A percentile compares a stretch with the other conserved stretches of the same genome.
These are phyloP conservation scores for Ennomos erosarius DNA, from an alignment of 2,888 invertebrate species.

Conservation along the genomic window DNA sequence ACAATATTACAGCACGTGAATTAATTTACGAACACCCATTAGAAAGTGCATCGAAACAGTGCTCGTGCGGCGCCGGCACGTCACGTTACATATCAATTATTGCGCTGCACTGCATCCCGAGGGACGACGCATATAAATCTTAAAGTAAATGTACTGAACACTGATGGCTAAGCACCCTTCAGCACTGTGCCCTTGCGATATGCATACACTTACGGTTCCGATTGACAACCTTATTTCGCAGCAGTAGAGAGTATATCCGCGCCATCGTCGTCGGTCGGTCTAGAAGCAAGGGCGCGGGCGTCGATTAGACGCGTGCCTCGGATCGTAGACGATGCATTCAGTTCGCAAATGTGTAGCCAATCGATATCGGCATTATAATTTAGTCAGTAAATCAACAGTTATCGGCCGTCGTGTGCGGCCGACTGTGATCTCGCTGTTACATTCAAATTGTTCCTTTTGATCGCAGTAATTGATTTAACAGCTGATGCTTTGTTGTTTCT, in stretches of 20 bases:
- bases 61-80: neutral
- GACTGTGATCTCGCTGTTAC: slow-evolving; percentile 3
- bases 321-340: slow-evolving; percentile 43
- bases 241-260: too few species aligned
- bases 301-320: slow-evolving; percentile 40
- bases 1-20: too few species aligned
- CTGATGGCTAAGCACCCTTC: slow-evolving; percentile 16
- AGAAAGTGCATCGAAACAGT: neutral
- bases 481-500: slow-evolving; percentile 1
- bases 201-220: slow-evolving; percentile 7
- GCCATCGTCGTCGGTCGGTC: too few species aligned
- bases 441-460: slow-evolving; percentile 11
- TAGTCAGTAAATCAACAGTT: slow-evolving; percentile 31
- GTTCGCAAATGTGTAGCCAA: slow-evolving; percentile 42
- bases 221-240: too few species aligned
- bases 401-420: slow-evolving; percentile 18
- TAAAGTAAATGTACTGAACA: slow-evolving; percentile 42
- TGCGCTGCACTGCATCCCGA: slow-evolving; percentile 13
- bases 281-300: slow-evolving; percentile 18
- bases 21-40: too few species aligned
- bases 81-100: slow-evolving; percentile 41
- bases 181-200: slow-evolving; percentile 10
- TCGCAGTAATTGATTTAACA: slow-evolving; percentile 4
- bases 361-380: slow-evolving; percentile 39
- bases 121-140: slow-evolving; percentile 38